phyloP scores from a whole-genome alignment of 1,140 invertebrate genomes.

The Microplitis demolitor region DNA sequence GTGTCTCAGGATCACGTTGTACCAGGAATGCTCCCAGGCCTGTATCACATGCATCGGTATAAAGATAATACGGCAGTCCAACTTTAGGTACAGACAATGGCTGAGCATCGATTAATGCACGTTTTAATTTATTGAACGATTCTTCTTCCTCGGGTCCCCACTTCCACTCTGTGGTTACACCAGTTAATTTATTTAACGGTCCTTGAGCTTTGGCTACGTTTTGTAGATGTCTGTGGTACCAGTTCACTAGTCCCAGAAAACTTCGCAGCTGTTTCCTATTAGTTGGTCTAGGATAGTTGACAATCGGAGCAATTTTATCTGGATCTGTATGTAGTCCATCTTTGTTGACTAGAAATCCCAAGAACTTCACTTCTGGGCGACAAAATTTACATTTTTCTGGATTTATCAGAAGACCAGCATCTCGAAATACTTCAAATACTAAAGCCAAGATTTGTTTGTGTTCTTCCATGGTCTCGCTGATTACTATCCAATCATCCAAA shows the following conservation, averaged over 20 bases:
- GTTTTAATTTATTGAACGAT: neutral
- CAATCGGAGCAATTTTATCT: constrained; percentile 6
- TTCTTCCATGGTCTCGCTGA: constrained; percentile 9
- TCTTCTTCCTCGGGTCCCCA: constrained; percentile 15
- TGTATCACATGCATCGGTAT: no score
- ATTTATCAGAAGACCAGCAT: constrained; percentile 11
- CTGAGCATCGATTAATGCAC: no score
- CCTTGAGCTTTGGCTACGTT: neutral
- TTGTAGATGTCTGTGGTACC: constrained; percentile 13
- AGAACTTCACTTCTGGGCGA: neutral
- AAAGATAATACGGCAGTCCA: no score
- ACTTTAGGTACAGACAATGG: no score
- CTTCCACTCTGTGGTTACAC: neutral
- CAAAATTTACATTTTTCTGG: neutral
- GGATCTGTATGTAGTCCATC: constrained; percentile 4
- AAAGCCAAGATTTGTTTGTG: neutral
- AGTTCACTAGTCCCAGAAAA: constrained; percentile 1
- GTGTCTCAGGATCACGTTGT: neutral
- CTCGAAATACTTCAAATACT: constrained; percentile 2
- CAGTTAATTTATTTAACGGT: neutral
- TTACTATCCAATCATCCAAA: constrained; percentile 16
- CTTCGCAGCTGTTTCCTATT: neutral
- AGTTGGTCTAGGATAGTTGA: neutral
- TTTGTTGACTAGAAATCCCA: constrained; percentile 12
- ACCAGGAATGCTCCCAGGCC: neutral